Base-by-base conservation (phyloP, 2,888 invertebrate genomes). In the Chelonus formosanus region DNA sequence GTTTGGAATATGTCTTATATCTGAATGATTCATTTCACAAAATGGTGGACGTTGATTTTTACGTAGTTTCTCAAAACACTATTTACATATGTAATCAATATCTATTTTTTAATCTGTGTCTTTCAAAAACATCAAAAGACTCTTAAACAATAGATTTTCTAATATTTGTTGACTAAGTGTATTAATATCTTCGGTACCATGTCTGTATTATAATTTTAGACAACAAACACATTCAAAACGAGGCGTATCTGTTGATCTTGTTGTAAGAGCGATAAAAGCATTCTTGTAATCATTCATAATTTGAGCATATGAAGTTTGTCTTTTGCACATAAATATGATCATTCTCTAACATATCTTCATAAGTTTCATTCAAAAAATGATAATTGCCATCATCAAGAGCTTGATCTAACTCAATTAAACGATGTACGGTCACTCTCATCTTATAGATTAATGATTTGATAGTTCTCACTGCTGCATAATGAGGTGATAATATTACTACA, bases 11-110 rank as follows among this genome's bases (percentile, higher is more conserved):
- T 20, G 20, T 3, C 43, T 52, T 31, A 67, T 62, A 10, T 45
- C 31, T 7, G 77, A 63, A 35, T 72, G 67, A 68, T 78, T 77
- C 7, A 74, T 64, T 47, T 78, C 59, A 59, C 74, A 76, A n/a
- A 71, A 74, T 3, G 76, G 67, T 43, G 77, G 79, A 20, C 20
- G 78, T 55, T n/a, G 55, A 64, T 52, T 71, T 59, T 44, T 55
- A 48, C 2, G 74, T 65, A 40, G 77, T 71, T 56, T 76, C 72
- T 1, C 5, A 36, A 69, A 54, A 60, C 74, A 74, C 50, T 70
- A 71, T 4, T 59, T 32, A 43, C 72, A 73, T 31, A 71, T 55
- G 40, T 64, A 63, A 3, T 65, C 62, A 45, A 35, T 35, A 6
- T 67, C 59, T 5, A 50, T 47, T 10, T 48, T 53, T 50, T 54